A percentile compares a stretch with the other conserved stretches of the same genome.
Conservation (phyloP, 2,797 vertebrate species). For the Pangasius macronema region DNA sequence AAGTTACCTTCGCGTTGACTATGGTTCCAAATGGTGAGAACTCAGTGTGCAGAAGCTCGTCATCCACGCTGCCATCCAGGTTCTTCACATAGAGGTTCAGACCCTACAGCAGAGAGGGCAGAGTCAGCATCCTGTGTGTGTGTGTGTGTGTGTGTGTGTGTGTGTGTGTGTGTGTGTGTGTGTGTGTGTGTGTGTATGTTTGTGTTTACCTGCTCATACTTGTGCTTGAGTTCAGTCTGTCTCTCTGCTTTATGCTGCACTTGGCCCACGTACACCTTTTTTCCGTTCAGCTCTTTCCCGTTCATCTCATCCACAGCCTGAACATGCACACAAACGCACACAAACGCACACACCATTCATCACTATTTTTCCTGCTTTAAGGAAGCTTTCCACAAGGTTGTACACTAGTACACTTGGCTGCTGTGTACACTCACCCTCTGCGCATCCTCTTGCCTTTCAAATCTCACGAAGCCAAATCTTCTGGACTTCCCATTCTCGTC, state of each 20-base stretch:
- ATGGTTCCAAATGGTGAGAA: background rate
- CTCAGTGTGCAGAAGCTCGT: background rate
- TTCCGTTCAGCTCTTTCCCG: background rate
- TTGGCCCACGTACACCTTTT: background rate
- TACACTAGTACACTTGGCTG: background rate
- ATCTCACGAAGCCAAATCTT: too few species aligned
- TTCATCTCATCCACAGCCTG: background rate
- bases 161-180: background rate
- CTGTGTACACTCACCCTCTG: background rate
- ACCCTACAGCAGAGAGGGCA: background rate
- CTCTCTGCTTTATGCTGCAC: background rate
- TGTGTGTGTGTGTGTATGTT: background rate
- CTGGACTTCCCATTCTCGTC: too few species aligned
- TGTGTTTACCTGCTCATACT: background rate
- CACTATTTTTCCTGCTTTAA: background rate
- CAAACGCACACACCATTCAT: background rate
- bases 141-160: background rate
- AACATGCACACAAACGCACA: background rate
- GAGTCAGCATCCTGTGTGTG: background rate
- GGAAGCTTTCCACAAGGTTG: background rate
- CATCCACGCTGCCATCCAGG: background rate
- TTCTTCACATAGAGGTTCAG: background rate
- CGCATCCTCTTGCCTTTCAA: background rate
- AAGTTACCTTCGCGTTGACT: background rate
- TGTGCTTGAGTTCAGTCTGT: background rate